A percentile compares a stretch with the other conserved stretches of the same genome.
Conservation (phyloP, 2,797 vertebrate genomes). For the Delichon dasypus region DNA sequence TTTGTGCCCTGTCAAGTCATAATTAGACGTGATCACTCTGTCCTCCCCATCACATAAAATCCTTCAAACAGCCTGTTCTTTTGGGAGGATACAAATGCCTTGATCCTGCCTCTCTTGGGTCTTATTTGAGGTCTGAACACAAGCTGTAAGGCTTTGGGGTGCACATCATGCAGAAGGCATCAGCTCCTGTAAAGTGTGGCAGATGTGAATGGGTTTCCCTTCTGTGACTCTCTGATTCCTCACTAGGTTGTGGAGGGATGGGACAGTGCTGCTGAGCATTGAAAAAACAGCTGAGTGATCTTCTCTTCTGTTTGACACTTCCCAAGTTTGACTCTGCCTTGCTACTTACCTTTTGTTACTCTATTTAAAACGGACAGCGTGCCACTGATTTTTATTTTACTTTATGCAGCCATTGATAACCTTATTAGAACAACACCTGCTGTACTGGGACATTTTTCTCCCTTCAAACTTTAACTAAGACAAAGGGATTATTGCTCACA, state of each 20-base stretch:
- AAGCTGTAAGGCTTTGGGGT: background rate
- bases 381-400: background rate
- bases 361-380: accelerated
- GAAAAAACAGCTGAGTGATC: background rate
- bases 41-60: background rate
- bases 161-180: background rate
- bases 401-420: background rate
- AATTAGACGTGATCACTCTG: background rate
- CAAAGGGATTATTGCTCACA: background rate
- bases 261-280: background rate
- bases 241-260: background rate
- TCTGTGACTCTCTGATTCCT: background rate
- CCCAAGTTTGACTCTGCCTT: background rate
- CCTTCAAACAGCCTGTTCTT: background rate
- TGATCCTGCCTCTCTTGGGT: background rate
- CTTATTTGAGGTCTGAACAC: background rate
- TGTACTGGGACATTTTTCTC: background rate
- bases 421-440: background rate
- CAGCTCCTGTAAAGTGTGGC: background rate
- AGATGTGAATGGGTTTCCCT: background rate
- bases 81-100: background rate
- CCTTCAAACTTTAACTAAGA: background rate
- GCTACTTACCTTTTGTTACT: background rate
- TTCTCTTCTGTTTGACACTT: background rate
- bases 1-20: background rate